Evolutionary conservation across 2,113 vertebrate genomes (phyloP).

Genomic region (Pelvicachromis taeniatus): DNA sequence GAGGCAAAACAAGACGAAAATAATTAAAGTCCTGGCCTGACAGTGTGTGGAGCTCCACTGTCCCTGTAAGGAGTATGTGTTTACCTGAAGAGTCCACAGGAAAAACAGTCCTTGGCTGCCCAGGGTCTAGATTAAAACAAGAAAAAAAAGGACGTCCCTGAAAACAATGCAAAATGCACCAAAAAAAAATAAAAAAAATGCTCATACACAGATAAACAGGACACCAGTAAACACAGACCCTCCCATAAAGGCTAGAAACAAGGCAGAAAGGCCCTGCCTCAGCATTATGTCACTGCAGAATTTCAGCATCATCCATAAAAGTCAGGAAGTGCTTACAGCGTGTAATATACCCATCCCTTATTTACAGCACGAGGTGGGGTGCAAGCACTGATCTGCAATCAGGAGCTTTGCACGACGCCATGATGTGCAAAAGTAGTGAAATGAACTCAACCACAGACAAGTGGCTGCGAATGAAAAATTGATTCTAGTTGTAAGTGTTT

Average conservation of each 20-base stretch:
- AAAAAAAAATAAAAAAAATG: not conserved
- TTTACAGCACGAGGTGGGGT: slow-evolving; percentile 37
- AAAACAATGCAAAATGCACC: slow-evolving; percentile 63
- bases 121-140: slow-evolving; percentile 81
- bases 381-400: slow-evolving; percentile 51
- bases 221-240: slow-evolving; percentile 15
- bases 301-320: slow-evolving; percentile 58
- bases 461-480: slow-evolving; percentile 37
- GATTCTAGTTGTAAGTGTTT: slow-evolving; percentile 32
- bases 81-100: slow-evolving; percentile 90
- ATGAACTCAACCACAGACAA: slow-evolving; percentile 24
- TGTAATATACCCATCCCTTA: slow-evolving; percentile 40
- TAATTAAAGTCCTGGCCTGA: not conserved
- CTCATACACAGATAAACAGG: not conserved
- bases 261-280: slow-evolving; percentile 36
- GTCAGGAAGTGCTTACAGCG: slow-evolving; percentile 58
- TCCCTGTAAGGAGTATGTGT: slow-evolving; percentile 35
- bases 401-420: slow-evolving; percentile 8
- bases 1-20: not conserved
- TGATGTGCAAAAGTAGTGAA: slow-evolving; percentile 20
- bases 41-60: not conserved
- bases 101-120: slow-evolving; percentile 85
- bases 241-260: slow-evolving; percentile 16
- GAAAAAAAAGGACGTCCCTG: slow-evolving; percentile 53
- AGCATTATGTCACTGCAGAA: slow-evolving; percentile 38